Evolutionary conservation across 2,113 vertebrate genomes (phyloP).

Genomic region (Cynoglossus semilaevis): DNA sequence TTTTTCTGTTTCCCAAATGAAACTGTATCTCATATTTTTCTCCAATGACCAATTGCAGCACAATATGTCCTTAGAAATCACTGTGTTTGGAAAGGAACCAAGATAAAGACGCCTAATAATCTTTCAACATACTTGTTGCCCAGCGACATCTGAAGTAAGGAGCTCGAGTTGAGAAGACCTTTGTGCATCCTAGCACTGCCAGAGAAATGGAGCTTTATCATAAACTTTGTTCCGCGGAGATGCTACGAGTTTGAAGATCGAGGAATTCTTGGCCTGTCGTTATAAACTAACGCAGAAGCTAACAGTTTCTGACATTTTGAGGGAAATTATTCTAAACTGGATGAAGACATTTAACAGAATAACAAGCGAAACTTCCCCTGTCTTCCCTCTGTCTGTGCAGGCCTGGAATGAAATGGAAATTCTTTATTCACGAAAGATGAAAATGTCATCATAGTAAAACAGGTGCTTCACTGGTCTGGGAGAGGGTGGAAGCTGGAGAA

Average conservation of each 20-base stretch:
- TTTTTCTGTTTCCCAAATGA: background rate
- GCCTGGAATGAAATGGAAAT: conserved; percentile 23
- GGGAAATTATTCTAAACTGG: conserved; percentile 28
- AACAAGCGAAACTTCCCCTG: conserved; percentile 30
- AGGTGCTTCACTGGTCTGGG: conserved; percentile 44
- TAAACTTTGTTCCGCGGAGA: conserved; percentile 18
- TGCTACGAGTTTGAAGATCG: conserved; percentile 36
- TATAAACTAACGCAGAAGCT: conserved; percentile 51
- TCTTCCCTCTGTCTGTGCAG: conserved; percentile 17
- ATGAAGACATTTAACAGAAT: conserved; percentile 40
- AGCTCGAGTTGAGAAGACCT: conserved; percentile 15
- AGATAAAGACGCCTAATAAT: conserved; percentile 8
- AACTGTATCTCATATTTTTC: conserved; percentile 18
- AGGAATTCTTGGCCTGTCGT: conserved; percentile 37
- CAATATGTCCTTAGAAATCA: background rate
- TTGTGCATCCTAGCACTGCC: conserved; percentile 6
- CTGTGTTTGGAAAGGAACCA: conserved; percentile 18
- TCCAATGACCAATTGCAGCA: conserved; percentile 8
- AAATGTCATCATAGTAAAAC: conserved; percentile 42
- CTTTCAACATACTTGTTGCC: conserved; percentile 11
- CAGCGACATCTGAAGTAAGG: background rate
- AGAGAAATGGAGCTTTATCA: conserved; percentile 1
- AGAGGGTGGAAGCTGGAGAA: conserved; percentile 34
- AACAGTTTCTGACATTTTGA: conserved; percentile 50
- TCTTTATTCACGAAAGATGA: conserved; percentile 40